Evolutionary conservation across 2,113 vertebrate genomes (phyloP).

Genomic region (Pomatostomus ruficeps): DNA sequence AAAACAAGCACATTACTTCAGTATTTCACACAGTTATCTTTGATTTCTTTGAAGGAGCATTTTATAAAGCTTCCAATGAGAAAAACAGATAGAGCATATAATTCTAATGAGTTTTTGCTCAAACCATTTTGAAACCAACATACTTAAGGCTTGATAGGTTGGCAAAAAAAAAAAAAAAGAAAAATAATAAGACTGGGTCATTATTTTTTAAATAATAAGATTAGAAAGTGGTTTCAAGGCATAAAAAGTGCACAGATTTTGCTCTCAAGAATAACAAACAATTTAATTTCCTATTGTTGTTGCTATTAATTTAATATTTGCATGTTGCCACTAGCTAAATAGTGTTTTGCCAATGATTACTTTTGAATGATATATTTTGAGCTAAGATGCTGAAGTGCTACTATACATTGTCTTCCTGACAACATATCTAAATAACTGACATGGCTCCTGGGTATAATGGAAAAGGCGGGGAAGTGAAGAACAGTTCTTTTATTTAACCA

Average conservation of each 20-base stretch:
- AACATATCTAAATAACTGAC: not conserved
- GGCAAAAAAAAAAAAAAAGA: not conserved
- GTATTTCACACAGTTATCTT: conserved; percentile 56
- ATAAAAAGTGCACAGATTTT: conserved; percentile 62
- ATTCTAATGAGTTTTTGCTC: conserved; percentile 65
- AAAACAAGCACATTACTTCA: conserved; percentile 42
- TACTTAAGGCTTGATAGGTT: conserved; percentile 62
- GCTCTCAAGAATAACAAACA: conserved; percentile 72
- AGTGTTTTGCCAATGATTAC: conserved; percentile 55
- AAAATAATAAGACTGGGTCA: conserved; percentile 44
- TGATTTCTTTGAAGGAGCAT: conserved; percentile 62
- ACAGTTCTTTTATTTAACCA: not conserved
- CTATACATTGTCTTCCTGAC: not conserved
- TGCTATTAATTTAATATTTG: conserved; percentile 69
- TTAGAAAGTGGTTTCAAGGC: conserved; percentile 68
- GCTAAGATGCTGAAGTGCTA: not conserved
- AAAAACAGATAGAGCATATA: conserved; percentile 67
- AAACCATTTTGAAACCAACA: conserved; percentile 57
- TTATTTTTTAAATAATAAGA: conserved; percentile 77
- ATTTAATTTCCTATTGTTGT: conserved; percentile 64
- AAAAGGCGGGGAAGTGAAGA: not conserved
- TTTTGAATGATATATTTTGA: conserved; percentile 47
- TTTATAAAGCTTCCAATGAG: conserved; percentile 64
- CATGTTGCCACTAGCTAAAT: conserved; percentile 65
- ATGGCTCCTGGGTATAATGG: not conserved